A percentile compares a stretch with the other conserved stretches of the same genome.
Conservation (phyloP, 2,888 invertebrate genomes). For the Morpho achilles region DNA sequence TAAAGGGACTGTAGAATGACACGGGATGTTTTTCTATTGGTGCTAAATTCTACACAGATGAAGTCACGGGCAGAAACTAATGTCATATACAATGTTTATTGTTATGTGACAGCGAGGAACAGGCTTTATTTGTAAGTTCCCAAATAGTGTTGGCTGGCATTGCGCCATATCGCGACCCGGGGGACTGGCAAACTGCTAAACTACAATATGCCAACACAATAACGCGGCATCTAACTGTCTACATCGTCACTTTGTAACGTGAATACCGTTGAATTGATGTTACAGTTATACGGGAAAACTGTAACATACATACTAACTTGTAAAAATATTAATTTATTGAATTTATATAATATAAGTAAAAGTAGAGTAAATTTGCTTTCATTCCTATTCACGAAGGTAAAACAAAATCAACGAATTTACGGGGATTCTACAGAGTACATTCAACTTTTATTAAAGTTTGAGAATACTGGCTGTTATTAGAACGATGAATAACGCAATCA, state of each 20-base stretch:
- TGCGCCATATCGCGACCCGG: constrained; percentile 36
- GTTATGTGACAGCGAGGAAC: background rate
- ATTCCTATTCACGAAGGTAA: constrained; percentile 6
- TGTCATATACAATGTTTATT: background rate
- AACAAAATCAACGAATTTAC: constrained; percentile 2
- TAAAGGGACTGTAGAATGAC: too few relatives aligned
- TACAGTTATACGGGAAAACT: too few relatives aligned
- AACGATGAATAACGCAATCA: background rate
- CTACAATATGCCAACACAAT: constrained; percentile 9
- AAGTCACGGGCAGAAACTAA: too few relatives aligned
- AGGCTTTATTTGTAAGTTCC: constrained; percentile 23
- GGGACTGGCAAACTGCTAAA: constrained; percentile 15
- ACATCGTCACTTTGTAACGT: constrained; percentile 33
- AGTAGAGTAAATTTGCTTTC: background rate
- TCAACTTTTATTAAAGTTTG: constrained; percentile 1
- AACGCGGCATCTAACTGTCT: constrained; percentile 11
- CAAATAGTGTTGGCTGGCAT: constrained; percentile 38
- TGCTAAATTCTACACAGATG: too few relatives aligned
- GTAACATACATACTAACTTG: too few relatives aligned
- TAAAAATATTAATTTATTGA: too few relatives aligned
- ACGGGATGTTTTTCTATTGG: too few relatives aligned
- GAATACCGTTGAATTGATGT: too few relatives aligned
- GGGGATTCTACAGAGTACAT: constrained; percentile 13
- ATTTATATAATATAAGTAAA: too few relatives aligned
- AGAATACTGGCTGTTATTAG: constrained; percentile 3